These are phyloP conservation scores for Oligia fasciuncula DNA, from an alignment of 2,888 invertebrate species.

Conservation along the genomic window DNA sequence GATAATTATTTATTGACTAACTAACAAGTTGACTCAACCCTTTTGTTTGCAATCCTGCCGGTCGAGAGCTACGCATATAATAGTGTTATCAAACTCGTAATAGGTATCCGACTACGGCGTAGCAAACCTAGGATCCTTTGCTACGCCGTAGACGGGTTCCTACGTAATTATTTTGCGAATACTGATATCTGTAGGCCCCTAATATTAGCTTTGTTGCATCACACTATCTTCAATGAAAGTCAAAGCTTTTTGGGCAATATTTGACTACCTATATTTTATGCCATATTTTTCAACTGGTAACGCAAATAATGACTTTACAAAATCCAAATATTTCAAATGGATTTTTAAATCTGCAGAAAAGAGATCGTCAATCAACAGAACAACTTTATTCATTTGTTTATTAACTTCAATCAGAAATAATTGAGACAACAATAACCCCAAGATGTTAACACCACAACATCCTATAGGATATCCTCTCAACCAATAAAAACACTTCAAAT, in stretches of 20 bases:
- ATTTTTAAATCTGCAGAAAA: neutral
- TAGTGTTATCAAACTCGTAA: neutral
- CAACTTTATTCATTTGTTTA: neutral
- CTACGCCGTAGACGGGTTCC: neutral
- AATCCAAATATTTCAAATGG: neutral
- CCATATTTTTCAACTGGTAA: neutral
- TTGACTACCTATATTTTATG: neutral
- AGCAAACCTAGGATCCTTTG: neutral
- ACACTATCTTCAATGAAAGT: neutral
- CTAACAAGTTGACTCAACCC: neutral
- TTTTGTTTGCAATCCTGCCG: neutral
- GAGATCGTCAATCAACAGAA: neutral
- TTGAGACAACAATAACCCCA: slow-evolving; percentile 4
- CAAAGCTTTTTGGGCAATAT: neutral
- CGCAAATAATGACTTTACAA: neutral
- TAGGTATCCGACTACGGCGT: neutral
- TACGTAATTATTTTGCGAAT: neutral
- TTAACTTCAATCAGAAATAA: slow-evolving; percentile 2
- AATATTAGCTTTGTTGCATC: neutral
- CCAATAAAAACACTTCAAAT: slow-evolving; percentile 29
- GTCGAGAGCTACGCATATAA: neutral
- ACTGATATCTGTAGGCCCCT: neutral
- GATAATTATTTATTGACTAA: neutral
- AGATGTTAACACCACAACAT: slow-evolving; percentile 39
- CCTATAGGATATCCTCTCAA: slow-evolving; percentile 37